phyloP scores from a whole-genome alignment of 2,888 invertebrate genomes.

The Eudasyphora cyanicolor region DNA sequence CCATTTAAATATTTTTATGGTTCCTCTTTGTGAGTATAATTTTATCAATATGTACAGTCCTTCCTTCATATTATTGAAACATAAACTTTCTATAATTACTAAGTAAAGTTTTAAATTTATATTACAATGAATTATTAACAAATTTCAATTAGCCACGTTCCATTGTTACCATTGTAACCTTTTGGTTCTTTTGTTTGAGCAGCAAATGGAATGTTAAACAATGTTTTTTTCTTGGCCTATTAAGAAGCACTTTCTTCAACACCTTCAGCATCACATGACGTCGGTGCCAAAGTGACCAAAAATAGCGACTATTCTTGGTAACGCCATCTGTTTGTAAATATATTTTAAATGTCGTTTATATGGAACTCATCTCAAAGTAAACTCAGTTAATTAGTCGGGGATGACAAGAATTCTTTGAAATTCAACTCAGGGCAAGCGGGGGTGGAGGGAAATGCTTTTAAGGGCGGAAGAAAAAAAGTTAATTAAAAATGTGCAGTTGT shows the following conservation, averaged over 20 bases:
- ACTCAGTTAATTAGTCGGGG: not conserved
- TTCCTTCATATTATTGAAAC: no score
- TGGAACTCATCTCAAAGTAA: not conserved
- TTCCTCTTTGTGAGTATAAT: no score
- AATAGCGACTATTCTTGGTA: not conserved
- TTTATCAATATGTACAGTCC: no score
- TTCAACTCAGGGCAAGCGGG: not conserved
- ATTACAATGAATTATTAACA: not conserved
- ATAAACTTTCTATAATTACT: not conserved
- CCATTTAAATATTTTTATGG: no score
- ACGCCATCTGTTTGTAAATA: not conserved
- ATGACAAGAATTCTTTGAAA: not conserved
- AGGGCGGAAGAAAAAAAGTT: not conserved
- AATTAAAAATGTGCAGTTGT: slow-evolving; percentile 1
- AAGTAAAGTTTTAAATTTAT: not conserved
- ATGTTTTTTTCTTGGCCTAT: not conserved
- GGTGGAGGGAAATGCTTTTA: not conserved
- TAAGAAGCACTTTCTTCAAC: not conserved
- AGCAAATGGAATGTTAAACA: not conserved
- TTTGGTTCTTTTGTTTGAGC: not conserved
- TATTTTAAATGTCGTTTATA: not conserved
- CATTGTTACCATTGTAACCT: not conserved
- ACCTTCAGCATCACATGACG: not conserved
- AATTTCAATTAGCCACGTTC: slow-evolving; percentile 16
- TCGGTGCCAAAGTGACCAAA: not conserved